phyloP scores from a whole-genome alignment of 2,888 invertebrate species.

The Troides helena region DNA sequence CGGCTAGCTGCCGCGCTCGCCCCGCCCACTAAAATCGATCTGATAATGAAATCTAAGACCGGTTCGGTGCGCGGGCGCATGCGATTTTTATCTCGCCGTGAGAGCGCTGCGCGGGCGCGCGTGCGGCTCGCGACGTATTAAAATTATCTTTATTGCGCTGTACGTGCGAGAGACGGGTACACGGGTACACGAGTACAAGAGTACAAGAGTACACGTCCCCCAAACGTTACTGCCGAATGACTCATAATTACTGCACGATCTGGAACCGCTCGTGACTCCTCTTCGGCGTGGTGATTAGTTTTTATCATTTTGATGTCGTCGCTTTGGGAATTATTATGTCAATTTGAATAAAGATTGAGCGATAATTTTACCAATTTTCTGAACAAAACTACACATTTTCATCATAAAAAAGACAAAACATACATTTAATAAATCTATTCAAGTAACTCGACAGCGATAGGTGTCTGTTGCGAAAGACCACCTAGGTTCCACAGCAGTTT shows the following conservation, averaged over 20 bases:
- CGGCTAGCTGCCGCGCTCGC: constrained; percentile 45
- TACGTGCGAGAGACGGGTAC: constrained; percentile 59
- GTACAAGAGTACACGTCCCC: constrained; percentile 26
- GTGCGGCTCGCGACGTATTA: constrained; percentile 60
- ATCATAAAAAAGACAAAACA: too few species aligned
- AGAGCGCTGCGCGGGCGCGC: constrained; percentile 53
- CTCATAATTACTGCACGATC: constrained; percentile 38
- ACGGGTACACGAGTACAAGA: constrained; percentile 24
- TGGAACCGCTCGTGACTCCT: constrained; percentile 24
- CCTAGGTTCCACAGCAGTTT: too few species aligned
- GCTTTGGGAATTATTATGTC: background rate
- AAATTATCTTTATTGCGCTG: constrained; percentile 70
- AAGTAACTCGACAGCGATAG: too few species aligned
- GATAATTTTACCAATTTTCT: too few species aligned
- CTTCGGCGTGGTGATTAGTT: background rate
- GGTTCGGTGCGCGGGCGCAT: constrained; percentile 56
- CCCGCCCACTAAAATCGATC: constrained; percentile 71
- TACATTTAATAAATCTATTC: too few species aligned
- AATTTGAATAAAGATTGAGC: too few species aligned
- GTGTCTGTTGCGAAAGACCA: too few species aligned
- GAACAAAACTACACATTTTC: too few species aligned
- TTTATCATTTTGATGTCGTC: background rate
- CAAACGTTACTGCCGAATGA: constrained; percentile 58
- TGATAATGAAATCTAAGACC: constrained; percentile 63
- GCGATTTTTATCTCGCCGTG: constrained; percentile 61